These are phyloP conservation scores for Diadegma fenestrale DNA, from an alignment of 2,888 invertebrate species.

Conservation along the genomic window DNA sequence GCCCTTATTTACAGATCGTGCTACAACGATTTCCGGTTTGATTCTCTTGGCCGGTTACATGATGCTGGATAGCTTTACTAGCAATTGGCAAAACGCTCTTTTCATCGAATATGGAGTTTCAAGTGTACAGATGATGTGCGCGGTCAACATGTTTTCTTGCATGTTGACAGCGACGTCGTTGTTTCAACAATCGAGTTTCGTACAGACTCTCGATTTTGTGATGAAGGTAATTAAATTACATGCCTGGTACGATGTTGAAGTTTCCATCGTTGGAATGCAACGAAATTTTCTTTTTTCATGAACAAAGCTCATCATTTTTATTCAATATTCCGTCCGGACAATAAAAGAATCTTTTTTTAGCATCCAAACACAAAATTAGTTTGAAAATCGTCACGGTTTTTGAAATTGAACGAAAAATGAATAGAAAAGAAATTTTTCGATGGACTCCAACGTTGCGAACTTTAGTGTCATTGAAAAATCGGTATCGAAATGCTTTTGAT, in stretches of 20 bases:
- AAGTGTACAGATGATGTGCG: slow-evolving; percentile 97
- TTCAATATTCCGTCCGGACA: no score
- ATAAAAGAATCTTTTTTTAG: no score
- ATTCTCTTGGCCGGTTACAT: slow-evolving; percentile 95
- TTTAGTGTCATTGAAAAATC: no score
- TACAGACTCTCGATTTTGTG: slow-evolving; percentile 90
- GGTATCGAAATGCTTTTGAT: no score
- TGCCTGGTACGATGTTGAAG: neutral
- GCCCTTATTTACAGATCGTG: slow-evolving; percentile 84
- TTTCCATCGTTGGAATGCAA: no score
- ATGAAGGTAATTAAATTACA: slow-evolving; percentile 86
- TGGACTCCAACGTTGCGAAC: no score
- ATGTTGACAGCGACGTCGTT: slow-evolving; percentile 94
- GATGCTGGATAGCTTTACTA: slow-evolving; percentile 98
- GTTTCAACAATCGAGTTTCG: slow-evolving; percentile 93
- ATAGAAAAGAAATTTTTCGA: no score
- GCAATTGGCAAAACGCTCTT: slow-evolving; percentile 98
- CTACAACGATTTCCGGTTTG: slow-evolving; percentile 93
- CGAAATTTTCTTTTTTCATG: no score
- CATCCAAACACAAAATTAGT: no score
- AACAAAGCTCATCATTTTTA: no score
- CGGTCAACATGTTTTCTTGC: slow-evolving; percentile 97
- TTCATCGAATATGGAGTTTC: slow-evolving; percentile 93
- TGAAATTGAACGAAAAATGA: no score
- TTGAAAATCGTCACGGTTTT: no score